A percentile compares a stretch with the other conserved stretches of the same genome.
Conservation (phyloP, 2,888 invertebrate species). For the Drosophila barbarae region DNA sequence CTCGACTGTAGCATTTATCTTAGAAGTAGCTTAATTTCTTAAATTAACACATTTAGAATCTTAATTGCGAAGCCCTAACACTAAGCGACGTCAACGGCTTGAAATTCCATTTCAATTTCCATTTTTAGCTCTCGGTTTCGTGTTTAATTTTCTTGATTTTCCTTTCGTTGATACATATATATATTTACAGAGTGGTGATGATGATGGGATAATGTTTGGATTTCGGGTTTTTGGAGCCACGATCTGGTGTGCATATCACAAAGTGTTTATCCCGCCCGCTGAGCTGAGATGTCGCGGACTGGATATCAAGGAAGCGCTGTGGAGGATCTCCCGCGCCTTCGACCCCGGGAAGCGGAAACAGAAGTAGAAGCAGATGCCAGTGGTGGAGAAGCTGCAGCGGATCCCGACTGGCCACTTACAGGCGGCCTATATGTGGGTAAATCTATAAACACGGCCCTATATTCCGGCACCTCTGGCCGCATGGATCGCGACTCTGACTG, state of each 20-base stretch:
- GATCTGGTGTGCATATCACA: constrained; percentile 61
- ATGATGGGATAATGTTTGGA: constrained; percentile 4
- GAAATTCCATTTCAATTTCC: constrained; percentile 39
- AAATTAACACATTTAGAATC: constrained; percentile 51
- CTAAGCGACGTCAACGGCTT: constrained; percentile 37
- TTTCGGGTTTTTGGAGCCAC: constrained; percentile 4
- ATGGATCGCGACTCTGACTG: constrained; percentile 68
- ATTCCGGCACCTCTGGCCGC: constrained; percentile 73
- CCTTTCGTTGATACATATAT: background rate
- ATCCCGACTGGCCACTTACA: constrained; percentile 5
- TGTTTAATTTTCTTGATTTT: background rate
- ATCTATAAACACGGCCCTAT: constrained; percentile 81
- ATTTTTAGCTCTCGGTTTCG: constrained; percentile 27
- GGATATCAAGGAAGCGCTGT: constrained; percentile 21
- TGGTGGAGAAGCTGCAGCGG: background rate
- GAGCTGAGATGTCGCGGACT: constrained; percentile 2
- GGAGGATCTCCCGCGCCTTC: constrained; percentile 40
- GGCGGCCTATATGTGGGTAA: constrained; percentile 82
- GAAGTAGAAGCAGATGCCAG: background rate
- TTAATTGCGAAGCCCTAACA: constrained; percentile 41
- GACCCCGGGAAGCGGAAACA: constrained; percentile 10
- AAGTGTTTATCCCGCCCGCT: constrained; percentile 47
- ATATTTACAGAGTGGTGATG: constrained; percentile 56
- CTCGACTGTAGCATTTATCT: constrained; percentile 20
- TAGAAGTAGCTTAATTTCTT: constrained; percentile 32